Percentiles rank a stretch among this genome's conserved stretches.
Evolutionary conservation across 2,113 vertebrate genomes (phyloP).

Genomic region (Xenopus borealis): DNA sequence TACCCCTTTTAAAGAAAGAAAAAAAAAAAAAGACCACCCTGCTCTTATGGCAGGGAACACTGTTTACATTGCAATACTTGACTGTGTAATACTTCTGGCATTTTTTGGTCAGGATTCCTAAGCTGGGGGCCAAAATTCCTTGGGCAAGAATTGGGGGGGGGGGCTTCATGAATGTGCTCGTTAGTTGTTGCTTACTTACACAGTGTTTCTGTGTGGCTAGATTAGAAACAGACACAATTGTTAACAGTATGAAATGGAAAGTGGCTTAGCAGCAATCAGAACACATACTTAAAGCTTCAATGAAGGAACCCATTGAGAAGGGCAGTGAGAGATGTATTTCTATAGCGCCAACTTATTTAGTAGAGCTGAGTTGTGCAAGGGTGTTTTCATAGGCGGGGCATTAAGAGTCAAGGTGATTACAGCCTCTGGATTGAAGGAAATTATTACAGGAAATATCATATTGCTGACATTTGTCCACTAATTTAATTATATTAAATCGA

Average conservation of each 20-base stretch:
- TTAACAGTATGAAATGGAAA: too few species aligned
- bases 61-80: slow-evolving; percentile 98
- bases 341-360: too few species aligned
- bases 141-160: slow-evolving; percentile 68
- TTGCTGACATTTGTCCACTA: slow-evolving; percentile 31
- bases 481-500: slow-evolving; percentile 11
- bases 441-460: slow-evolving; percentile 36
- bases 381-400: slow-evolving; percentile 1
- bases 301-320: slow-evolving; percentile 22
- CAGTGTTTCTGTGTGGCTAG: slow-evolving; percentile 45
- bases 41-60: slow-evolving; percentile 89
- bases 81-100: slow-evolving; percentile 99
- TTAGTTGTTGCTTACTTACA: slow-evolving; percentile 59
- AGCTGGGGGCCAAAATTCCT: slow-evolving; percentile 79
- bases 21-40: slow-evolving; percentile 86
- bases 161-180: slow-evolving; percentile 38
- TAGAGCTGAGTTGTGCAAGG: background rate
- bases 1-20: slow-evolving; percentile 52
- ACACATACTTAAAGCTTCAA: background rate
- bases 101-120: slow-evolving; percentile 88
- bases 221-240: too few species aligned
- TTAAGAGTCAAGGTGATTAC: slow-evolving; percentile 4
- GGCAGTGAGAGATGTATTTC: background rate
- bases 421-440: slow-evolving; percentile 17
- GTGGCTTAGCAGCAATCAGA: background rate